phyloP scores from a whole-genome alignment of 2,888 invertebrate genomes.

The Diarsia mendica region DNA sequence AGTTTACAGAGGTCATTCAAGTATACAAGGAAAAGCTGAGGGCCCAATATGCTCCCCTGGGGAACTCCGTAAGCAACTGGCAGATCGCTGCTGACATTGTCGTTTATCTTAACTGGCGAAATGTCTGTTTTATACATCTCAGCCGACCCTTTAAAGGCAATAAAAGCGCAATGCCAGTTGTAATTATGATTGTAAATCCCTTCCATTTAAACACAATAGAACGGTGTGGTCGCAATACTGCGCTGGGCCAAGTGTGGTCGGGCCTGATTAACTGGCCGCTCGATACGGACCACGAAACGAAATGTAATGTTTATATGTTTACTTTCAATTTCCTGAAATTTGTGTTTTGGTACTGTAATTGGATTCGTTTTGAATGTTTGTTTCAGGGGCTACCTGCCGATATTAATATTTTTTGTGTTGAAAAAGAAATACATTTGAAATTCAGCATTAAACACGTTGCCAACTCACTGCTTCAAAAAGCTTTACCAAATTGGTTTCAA shows the following conservation, averaged over 20 bases:
- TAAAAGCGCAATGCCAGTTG: neutral
- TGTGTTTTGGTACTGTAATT: conserved; percentile 27
- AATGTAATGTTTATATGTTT: conserved; percentile 36
- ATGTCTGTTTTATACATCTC: neutral
- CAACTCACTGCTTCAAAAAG: too few relatives aligned
- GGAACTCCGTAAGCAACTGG: too few relatives aligned
- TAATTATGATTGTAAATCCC: conserved; percentile 31
- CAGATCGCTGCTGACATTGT: too few relatives aligned
- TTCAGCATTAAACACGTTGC: too few relatives aligned
- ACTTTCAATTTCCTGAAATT: conserved; percentile 49
- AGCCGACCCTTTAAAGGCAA: neutral
- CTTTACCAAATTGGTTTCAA: too few relatives aligned
- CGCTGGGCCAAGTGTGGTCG: neutral
- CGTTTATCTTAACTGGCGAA: neutral
- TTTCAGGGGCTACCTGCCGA: neutral
- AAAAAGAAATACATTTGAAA: neutral
- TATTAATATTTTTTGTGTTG: neutral
- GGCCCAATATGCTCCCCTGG: too few relatives aligned
- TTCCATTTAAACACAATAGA: conserved; percentile 26
- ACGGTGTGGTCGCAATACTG: conserved; percentile 27
- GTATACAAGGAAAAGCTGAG: too few relatives aligned
- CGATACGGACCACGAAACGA: conserved; percentile 15
- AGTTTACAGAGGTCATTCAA: too few relatives aligned
- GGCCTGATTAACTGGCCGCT: conserved; percentile 40
- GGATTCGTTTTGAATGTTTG: conserved; percentile 10